Conservation (phyloP, 2,888 invertebrate genomes). For the Hesperia comma region DNA sequence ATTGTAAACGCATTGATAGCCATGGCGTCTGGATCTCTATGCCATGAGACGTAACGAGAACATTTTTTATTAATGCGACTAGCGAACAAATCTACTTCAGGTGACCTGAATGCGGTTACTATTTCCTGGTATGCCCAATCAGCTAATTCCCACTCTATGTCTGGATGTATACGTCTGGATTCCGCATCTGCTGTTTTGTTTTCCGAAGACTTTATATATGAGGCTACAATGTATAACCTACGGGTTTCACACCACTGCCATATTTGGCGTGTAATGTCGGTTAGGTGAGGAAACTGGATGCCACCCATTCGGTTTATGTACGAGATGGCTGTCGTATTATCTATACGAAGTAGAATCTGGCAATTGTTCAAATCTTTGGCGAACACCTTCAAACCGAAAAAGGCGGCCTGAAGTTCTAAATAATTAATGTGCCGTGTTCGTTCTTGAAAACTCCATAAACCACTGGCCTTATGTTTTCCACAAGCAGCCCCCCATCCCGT, state of each 20-base stretch:
- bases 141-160: constrained; percentile 38
- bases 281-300: constrained; percentile 29
- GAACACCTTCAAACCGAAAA: not conserved
- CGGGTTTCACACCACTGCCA: not conserved
- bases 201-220: not conserved
- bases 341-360: constrained; percentile 38
- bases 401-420: not conserved
- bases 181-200: constrained; percentile 35
- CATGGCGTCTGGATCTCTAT: constrained; percentile 42
- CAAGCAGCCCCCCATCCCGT: not conserved
- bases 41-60: constrained; percentile 42
- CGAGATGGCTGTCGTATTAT: constrained; percentile 40
- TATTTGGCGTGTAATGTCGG: constrained; percentile 11
- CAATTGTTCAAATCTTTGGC: constrained; percentile 7
- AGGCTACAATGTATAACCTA: not conserved
- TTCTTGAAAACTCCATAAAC: not conserved
- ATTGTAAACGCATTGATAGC: not conserved
- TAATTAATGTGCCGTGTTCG: not conserved
- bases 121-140: constrained; percentile 22
- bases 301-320: too few species aligned
- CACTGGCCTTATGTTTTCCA: not conserved
- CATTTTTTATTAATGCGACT: constrained; percentile 44
- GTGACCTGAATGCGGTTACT: constrained; percentile 31
- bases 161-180: constrained; percentile 33
- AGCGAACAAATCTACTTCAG: constrained; percentile 46